Conservation (phyloP, 2,888 invertebrate species). For the Lasioglossum pauxillum region DNA sequence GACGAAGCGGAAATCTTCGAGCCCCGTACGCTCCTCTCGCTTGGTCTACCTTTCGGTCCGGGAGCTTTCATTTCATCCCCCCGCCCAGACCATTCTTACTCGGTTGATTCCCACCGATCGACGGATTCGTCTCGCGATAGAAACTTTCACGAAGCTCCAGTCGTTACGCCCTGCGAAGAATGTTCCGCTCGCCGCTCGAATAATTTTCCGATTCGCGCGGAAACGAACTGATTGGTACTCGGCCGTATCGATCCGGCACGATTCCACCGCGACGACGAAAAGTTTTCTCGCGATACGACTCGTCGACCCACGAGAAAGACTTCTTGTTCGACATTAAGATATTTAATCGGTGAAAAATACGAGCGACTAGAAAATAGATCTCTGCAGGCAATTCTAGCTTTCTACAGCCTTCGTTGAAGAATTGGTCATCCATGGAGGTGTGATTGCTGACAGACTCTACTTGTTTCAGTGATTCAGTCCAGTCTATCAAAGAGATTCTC, state of each 20-base stretch:
- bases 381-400: neutral
- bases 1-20: slow-evolving; percentile 69
- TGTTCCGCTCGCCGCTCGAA: slow-evolving; percentile 62
- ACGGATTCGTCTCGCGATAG: slow-evolving; percentile 54
- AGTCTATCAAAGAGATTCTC: too few species aligned
- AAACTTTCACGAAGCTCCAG: slow-evolving; percentile 58
- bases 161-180: slow-evolving; percentile 57
- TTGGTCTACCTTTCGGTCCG: slow-evolving; percentile 32
- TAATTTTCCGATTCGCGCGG: slow-evolving; percentile 69
- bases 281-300: slow-evolving; percentile 28
- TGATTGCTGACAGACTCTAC: neutral
- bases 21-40: slow-evolving; percentile 32
- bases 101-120: slow-evolving; percentile 51
- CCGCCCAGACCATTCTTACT: slow-evolving; percentile 11
- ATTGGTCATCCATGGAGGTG: neutral
- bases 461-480: too few species aligned
- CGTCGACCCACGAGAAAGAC: neutral
- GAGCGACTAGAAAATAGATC: neutral
- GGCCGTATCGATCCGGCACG: slow-evolving; percentile 44
- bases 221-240: slow-evolving; percentile 68
- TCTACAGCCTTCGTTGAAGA: neutral
- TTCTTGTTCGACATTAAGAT: neutral
- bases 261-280: slow-evolving; percentile 5
- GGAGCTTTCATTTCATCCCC: slow-evolving; percentile 20
- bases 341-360: neutral